These are phyloP conservation scores for Nezara viridula DNA, from an alignment of 2,888 invertebrate species.

Conservation along the genomic window DNA sequence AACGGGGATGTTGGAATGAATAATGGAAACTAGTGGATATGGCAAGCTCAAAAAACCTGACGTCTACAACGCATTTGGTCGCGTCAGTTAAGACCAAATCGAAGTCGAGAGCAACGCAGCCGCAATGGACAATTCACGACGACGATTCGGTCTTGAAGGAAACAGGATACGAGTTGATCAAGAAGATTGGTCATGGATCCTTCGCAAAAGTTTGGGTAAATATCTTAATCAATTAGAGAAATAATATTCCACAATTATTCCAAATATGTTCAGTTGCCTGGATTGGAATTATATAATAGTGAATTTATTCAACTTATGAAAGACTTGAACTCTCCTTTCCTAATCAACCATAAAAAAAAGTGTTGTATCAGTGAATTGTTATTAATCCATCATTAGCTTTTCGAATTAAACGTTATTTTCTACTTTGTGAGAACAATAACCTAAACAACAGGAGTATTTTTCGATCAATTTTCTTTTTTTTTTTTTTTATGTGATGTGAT, in stretches of 20 bases:
- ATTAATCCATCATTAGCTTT: too few species aligned
- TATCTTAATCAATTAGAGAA: neutral
- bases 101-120: neutral
- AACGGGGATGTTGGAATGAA: neutral
- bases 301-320: neutral
- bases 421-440: too few species aligned
- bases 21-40: constrained; percentile 8
- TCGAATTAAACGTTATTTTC: too few species aligned
- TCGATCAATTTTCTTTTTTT: too few species aligned
- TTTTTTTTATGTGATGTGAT: too few species aligned
- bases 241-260: neutral
- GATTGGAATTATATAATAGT: neutral
- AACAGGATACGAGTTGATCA: constrained; percentile 19
- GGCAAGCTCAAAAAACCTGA: neutral
- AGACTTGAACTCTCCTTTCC: too few species aligned
- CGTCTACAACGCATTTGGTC: neutral
- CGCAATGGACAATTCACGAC: neutral
- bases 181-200: constrained; percentile 51
- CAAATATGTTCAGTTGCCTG: too few species aligned
- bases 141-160: constrained; percentile 48
- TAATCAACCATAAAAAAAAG: too few species aligned
- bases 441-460: too few species aligned
- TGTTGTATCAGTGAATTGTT: too few species aligned
- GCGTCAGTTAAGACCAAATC: neutral
- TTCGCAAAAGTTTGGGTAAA: constrained; percentile 54